These are phyloP conservation scores for Drosophila stalkeri DNA, from an alignment of 2,888 invertebrate genomes.

Conservation along the genomic window DNA sequence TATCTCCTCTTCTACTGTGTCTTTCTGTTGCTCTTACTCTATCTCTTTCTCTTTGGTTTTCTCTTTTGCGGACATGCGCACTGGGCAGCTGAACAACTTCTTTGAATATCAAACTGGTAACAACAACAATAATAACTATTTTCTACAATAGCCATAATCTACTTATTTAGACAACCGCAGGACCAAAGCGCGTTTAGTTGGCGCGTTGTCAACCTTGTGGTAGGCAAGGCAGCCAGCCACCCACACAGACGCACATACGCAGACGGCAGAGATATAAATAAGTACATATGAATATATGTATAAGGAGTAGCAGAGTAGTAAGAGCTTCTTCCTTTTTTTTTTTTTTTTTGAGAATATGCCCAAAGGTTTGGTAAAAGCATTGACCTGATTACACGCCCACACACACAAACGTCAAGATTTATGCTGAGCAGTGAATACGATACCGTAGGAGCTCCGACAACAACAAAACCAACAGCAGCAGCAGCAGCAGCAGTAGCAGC, in stretches of 20 bases:
- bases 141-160: conserved; percentile 36
- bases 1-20: background rate
- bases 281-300: conserved; percentile 34
- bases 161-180: conserved; percentile 65
- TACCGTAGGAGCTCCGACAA: conserved; percentile 4
- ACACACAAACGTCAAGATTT: conserved; percentile 44
- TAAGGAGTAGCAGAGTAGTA: conserved; percentile 28
- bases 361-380: conserved; percentile 60
- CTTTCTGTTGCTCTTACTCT: conserved; percentile 8
- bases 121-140: conserved; percentile 27
- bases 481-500: conserved; percentile 15
- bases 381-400: conserved; percentile 71
- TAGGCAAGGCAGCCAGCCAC: conserved; percentile 32
- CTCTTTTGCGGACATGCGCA: conserved; percentile 41
- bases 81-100: conserved; percentile 35
- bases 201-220: conserved; percentile 71
- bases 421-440: conserved; percentile 29
- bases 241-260: conserved; percentile 16
- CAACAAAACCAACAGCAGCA: conserved; percentile 14
- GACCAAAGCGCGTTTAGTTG: conserved; percentile 67
- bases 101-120: conserved; percentile 39
- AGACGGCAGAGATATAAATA: conserved; percentile 1
- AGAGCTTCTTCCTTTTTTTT: conserved; percentile 23
- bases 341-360: conserved; percentile 44
- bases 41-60: conserved; percentile 11